Evolutionary conservation across 2,888 invertebrate species (phyloP), one percentile per base, ranked within the genome.

Genomic region (Ariolimax columbianus): DNA sequence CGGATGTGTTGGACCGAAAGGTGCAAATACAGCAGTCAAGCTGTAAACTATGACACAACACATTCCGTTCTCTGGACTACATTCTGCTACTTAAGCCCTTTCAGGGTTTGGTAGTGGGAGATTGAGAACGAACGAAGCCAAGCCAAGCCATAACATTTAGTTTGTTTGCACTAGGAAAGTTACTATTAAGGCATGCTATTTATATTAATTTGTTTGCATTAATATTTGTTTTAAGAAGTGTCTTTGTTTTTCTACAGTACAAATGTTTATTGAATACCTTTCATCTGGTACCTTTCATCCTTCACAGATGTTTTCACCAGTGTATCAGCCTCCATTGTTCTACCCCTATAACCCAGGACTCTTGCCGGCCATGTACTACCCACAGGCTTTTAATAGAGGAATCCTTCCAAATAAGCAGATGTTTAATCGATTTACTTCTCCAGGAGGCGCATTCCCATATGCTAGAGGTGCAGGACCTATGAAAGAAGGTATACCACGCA

Each of bases 221-320:
- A 47, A 47, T 47, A 47, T 47, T 55, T 23, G 23, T 2, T 55
- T 6, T 55, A 23, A 23, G 17, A 23, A 11, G 17, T 55, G 17
- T 17, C 6, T 55, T 3, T 55, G 17, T 6, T 17, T 11, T 17
- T 6, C 17, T 6, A 23, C 17, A 55, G 17, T 55, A 17, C 55
- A 55, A 55, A 19, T 55, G 55, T 55, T 55, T 2, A 47, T 47
- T 47, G 55, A 55, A 3, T 55, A 17, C 23, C 19, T 55, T 63
- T 7, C 59, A 63, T 63, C 11, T 63, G n/a, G 9, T 63, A 63
- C 59, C 23, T 63, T 26, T 63, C n/a, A 63, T 68, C n/a, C 51
- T n/a, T 70, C 26, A 30, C 82, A 85, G 85, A 82, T 85, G 85
- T 59, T 77, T 66, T 72, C 85, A 33, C 77, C 82, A n/a, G 9